A percentile compares a stretch with the other conserved stretches of the same genome.
Conservation (phyloP, 1,140 invertebrate genomes). For the Cydia fagiglandana region DNA sequence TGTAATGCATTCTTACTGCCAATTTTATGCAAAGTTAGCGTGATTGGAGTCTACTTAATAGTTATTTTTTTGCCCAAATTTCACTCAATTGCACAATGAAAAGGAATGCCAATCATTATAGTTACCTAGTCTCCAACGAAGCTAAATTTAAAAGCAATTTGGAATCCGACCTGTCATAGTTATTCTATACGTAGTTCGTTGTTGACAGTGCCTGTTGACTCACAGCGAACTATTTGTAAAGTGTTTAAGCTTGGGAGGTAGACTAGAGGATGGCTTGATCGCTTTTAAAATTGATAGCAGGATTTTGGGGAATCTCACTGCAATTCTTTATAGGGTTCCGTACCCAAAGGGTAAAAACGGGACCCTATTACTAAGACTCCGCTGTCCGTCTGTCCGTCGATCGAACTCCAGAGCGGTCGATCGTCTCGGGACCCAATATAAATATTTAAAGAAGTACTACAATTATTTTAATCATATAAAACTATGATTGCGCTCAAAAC, state of each 20-base stretch:
- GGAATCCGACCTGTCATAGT: conserved; percentile 6
- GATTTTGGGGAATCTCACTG: too few relatives aligned
- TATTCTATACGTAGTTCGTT: not conserved
- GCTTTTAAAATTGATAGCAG: too few relatives aligned
- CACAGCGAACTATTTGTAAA: not conserved
- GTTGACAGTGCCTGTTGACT: conserved; percentile 7
- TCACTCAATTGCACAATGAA: not conserved
- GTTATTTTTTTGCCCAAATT: too few relatives aligned
- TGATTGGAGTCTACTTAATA: too few relatives aligned
- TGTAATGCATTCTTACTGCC: too few relatives aligned
- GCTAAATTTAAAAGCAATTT: conserved; percentile 23
- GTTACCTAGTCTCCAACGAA: not conserved
- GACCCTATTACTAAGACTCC: too few relatives aligned
- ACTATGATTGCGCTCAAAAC: not conserved
- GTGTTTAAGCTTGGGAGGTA: not conserved
- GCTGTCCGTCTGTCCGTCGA: too few relatives aligned
- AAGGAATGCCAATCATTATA: not conserved
- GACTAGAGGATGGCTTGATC: not conserved
- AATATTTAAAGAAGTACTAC: not conserved
- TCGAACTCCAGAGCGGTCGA: too few relatives aligned
- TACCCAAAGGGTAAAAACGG: too few relatives aligned
- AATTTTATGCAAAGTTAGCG: too few relatives aligned
- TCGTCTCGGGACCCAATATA: too few relatives aligned
- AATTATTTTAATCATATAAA: not conserved
- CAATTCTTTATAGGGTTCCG: too few relatives aligned